Percentiles rank a stretch among this genome's conserved stretches.
Evolutionary conservation across 2,888 invertebrate genomes (phyloP).

Genomic region (Eupithecia vulgata): DNA sequence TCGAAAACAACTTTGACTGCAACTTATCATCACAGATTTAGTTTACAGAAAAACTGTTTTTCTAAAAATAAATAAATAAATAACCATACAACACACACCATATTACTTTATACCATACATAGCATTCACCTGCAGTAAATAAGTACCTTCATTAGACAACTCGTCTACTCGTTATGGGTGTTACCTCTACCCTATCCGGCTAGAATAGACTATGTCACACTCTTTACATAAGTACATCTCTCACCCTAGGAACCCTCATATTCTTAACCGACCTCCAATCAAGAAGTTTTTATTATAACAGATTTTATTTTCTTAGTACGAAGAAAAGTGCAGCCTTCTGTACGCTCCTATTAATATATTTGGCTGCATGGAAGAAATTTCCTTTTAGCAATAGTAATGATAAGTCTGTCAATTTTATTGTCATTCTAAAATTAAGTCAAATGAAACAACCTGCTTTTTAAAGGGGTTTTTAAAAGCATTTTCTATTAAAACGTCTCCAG

Average conservation of each 20-base stretch:
- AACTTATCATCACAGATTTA: not conserved
- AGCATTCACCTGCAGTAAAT: not conserved
- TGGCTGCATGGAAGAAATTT: not conserved
- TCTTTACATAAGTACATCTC: conserved; percentile 3
- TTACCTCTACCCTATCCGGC: conserved; percentile 6
- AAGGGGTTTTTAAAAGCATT: not conserved
- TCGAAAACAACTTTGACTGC: not conserved
- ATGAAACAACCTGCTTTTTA: not conserved
- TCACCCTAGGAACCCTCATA: too few species aligned
- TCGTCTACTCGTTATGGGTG: conserved; percentile 4
- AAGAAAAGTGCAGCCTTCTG: not conserved
- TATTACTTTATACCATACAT: too few species aligned
- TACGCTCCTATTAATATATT: not conserved
- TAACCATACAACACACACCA: too few species aligned
- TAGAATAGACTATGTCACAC: conserved; percentile 8
- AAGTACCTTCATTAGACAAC: not conserved
- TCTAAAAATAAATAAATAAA: too few species aligned
- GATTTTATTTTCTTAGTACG: not conserved
- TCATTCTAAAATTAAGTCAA: not conserved
- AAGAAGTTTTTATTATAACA: not conserved
- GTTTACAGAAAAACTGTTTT: too few species aligned
- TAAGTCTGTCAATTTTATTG: not conserved
- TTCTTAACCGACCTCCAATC: not conserved
- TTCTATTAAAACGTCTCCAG: too few species aligned
- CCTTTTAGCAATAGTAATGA: not conserved